These are phyloP conservation scores for Sceloporus tristichus DNA, from an alignment of 2,113 vertebrate species.

Conservation along the genomic window DNA sequence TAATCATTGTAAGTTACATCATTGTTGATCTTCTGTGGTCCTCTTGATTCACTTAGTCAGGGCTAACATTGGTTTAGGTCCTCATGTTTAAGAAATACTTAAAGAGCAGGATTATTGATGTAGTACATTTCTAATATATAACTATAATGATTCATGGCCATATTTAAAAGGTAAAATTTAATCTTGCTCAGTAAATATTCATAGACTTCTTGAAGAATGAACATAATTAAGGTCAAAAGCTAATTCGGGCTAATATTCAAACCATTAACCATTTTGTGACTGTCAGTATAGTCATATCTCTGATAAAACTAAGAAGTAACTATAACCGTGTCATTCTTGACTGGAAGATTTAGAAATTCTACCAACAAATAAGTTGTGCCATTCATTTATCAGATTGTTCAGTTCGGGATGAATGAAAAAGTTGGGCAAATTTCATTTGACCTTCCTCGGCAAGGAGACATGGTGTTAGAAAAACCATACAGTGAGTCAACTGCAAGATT, in stretches of 20 bases:
- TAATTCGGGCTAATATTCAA: not conserved
- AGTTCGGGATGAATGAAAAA: conserved; percentile 97
- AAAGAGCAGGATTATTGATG: not conserved
- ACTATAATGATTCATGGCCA: not conserved
- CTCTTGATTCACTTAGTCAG: too few species aligned
- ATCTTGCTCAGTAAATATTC: not conserved
- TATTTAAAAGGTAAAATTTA: not conserved
- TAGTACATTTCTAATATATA: not conserved
- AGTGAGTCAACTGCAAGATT: conserved; percentile 94
- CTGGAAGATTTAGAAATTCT: not conserved
- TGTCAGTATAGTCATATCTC: not conserved
- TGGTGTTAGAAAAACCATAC: conserved; percentile 97
- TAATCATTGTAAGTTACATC: too few species aligned
- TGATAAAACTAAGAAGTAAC: not conserved
- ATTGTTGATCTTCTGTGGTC: too few species aligned
- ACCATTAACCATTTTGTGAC: not conserved
- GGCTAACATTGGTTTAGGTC: too few species aligned
- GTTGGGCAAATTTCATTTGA: conserved; percentile 98
- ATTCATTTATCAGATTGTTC: conserved; percentile 87
- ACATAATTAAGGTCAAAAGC: not conserved
- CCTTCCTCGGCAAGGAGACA: conserved; percentile 93
- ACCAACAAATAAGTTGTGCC: not conserved
- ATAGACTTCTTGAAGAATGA: not conserved
- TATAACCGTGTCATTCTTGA: not conserved
- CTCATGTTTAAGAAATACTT: not conserved